Conservation (phyloP, 2,113 vertebrate species). For the Notothenia coriiceps region DNA sequence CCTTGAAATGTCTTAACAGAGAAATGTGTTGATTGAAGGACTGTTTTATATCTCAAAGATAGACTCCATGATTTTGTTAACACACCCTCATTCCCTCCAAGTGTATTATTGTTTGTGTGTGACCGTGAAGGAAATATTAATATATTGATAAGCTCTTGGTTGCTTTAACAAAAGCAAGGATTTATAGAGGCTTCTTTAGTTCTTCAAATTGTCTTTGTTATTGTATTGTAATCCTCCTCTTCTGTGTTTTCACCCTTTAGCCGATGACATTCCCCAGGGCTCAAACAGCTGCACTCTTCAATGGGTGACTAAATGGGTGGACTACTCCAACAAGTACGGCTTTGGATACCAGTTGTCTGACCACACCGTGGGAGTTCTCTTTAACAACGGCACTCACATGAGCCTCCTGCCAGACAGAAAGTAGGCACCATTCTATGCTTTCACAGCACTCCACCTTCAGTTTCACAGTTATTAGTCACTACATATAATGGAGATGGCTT, state of each 20-base stretch:
- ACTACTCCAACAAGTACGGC: slow-evolving; percentile 99
- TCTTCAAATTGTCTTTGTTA: background rate
- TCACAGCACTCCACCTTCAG: slow-evolving; percentile 21
- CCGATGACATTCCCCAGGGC: slow-evolving; percentile 89
- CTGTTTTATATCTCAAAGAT: background rate
- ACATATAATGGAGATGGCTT: slow-evolving; percentile 14
- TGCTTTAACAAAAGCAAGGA: background rate
- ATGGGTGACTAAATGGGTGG: slow-evolving; percentile 99
- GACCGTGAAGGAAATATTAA: background rate
- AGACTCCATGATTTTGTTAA: background rate
- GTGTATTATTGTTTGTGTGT: background rate
- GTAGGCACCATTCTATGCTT: slow-evolving; percentile 79
- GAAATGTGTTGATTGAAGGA: background rate
- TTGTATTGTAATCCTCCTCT: slow-evolving; percentile 43
- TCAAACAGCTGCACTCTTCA: slow-evolving; percentile 89
- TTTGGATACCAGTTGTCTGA: slow-evolving; percentile 99
- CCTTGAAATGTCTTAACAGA: slow-evolving; percentile 2
- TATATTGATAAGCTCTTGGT: background rate
- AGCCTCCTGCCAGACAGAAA: slow-evolving; percentile 97
- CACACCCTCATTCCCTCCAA: background rate
- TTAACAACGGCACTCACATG: slow-evolving; percentile 98
- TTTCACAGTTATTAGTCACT: slow-evolving; percentile 41
- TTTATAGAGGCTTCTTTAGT: background rate
- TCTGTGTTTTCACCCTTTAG: slow-evolving; percentile 67
- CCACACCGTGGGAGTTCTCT: slow-evolving; percentile 96